Evolutionary conservation across 2,888 invertebrate species (phyloP).

Genomic region (Dioctria rufipes): DNA sequence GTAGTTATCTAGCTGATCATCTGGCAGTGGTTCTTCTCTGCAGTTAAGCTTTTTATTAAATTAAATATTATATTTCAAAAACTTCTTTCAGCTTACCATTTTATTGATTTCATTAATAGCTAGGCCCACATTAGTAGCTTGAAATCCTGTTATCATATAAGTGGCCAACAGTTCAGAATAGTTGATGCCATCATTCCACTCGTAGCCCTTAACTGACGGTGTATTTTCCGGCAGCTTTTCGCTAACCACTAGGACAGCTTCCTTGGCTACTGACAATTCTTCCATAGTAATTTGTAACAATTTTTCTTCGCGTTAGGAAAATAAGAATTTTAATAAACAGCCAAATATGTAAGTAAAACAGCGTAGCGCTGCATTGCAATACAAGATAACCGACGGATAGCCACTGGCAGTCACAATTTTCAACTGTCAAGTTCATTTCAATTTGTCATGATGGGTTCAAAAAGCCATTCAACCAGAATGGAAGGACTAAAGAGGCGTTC

Average conservation of each 20-base stretch:
- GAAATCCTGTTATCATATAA: conserved; percentile 92
- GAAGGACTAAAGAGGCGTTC: no score
- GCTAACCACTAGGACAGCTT: conserved; percentile 82
- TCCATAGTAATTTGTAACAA: background rate
- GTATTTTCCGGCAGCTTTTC: conserved; percentile 78
- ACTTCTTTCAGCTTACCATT: conserved; percentile 77
- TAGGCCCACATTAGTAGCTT: conserved; percentile 94
- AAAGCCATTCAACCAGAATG: no score
- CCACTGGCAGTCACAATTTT: no score
- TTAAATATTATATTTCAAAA: conserved; percentile 11
- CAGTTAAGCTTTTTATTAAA: conserved; percentile 75
- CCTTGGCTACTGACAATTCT: conserved; percentile 75
- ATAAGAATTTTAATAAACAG: no score
- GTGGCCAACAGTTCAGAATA: conserved; percentile 87
- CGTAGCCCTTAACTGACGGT: conserved; percentile 86
- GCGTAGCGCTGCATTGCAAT: no score
- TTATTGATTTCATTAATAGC: conserved; percentile 92
- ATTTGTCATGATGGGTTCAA: no score
- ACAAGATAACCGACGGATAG: no score
- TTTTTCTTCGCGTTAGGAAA: no score
- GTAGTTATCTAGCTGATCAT: conserved; percentile 78
- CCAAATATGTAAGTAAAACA: no score
- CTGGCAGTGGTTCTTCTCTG: conserved; percentile 79
- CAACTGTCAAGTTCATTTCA: no score
- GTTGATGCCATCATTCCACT: conserved; percentile 92